These are phyloP conservation scores for Alexandromys fortis DNA, from an alignment of 2,113 vertebrate species.

Conservation along the genomic window DNA sequence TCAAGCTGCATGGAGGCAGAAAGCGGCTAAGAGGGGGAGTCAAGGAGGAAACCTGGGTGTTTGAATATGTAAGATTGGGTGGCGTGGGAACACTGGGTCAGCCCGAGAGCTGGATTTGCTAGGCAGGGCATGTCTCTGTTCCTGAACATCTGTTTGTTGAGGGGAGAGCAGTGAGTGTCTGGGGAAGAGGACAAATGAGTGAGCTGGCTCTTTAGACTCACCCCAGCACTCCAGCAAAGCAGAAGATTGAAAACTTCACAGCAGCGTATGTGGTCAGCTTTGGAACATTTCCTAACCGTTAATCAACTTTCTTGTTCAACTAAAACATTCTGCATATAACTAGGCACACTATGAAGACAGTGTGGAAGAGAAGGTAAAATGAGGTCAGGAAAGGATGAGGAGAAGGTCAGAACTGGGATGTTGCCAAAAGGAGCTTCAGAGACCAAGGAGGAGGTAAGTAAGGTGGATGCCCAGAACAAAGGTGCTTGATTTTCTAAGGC, in stretches of 20 bases:
- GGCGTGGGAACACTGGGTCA: background rate
- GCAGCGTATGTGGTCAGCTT: background rate
- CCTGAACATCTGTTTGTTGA: background rate
- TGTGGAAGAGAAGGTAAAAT: background rate
- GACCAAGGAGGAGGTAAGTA: slow-evolving; percentile 16
- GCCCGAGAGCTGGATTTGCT: background rate
- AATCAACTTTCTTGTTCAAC: background rate
- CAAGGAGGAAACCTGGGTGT: background rate
- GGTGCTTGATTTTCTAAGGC: slow-evolving; percentile 41
- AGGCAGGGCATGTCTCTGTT: background rate
- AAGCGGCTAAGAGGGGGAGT: background rate
- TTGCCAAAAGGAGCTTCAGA: background rate
- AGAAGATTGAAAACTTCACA: slow-evolving; percentile 33
- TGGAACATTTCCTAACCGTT: background rate
- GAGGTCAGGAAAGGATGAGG: slow-evolving; percentile 37
- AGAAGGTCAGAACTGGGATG: background rate
- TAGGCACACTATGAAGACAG: background rate
- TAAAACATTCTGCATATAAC: background rate
- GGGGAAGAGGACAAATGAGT: background rate
- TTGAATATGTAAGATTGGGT: background rate
- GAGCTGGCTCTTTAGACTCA: background rate
- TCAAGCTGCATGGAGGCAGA: background rate
- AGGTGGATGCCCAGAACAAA: background rate
- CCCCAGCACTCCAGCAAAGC: background rate
- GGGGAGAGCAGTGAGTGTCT: background rate